Base-by-base conservation (phyloP, 2,113 vertebrate species). In the Salminus brasiliensis region DNA sequence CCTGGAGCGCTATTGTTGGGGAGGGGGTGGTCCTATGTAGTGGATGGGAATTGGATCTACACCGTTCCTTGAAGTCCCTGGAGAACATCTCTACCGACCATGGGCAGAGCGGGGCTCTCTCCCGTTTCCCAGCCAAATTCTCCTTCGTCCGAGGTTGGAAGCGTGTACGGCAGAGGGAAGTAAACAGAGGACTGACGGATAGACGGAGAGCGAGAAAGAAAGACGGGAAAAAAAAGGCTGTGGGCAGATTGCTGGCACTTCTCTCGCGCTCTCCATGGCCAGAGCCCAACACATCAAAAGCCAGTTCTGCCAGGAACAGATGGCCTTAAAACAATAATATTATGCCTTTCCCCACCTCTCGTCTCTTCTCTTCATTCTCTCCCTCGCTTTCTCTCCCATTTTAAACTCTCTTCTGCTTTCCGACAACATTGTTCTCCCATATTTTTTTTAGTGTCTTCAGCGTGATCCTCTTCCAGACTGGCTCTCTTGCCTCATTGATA, bases 311-410 rank as follows among this genome's bases (percentile, higher is more conserved):
- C 77, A 67, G 60, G 77, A 77, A 72, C 84, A 85, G 81, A 82
- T 76, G 80, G 76, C 76, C 67, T 79, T 60, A 82, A 34, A 62
- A 78, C 80, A 75, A 76, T 76, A 73, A 53, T 39, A 82, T 79
- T 76, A 75, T 79, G 36, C 62, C 70, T 76, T 43, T 43, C 60
- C 63, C 53, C 47, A 18, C 49, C 78, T 49, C 59, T 39, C n/a
- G n/a, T n/a, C n/a, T 69, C 78, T 68, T 13, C 49, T 23, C 15
- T 47, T 81, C 39, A 47, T 30, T 72, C 60, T 59, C 45, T 68
- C 49, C 52, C 43, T 81, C 73, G 70, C 34, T 67, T 68, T n/a
- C 52, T 47, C 57, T n/a, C 52, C 36, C 16, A 15, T 71, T 62
- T 53, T 5, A 21, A 13, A 23, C 41, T 5, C 13, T 47, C 52